A percentile compares a stretch with the other conserved stretches of the same genome.
Evolutionary conservation across 2,888 invertebrate species (phyloP).

Genomic region (Pachydiplax longipennis): DNA sequence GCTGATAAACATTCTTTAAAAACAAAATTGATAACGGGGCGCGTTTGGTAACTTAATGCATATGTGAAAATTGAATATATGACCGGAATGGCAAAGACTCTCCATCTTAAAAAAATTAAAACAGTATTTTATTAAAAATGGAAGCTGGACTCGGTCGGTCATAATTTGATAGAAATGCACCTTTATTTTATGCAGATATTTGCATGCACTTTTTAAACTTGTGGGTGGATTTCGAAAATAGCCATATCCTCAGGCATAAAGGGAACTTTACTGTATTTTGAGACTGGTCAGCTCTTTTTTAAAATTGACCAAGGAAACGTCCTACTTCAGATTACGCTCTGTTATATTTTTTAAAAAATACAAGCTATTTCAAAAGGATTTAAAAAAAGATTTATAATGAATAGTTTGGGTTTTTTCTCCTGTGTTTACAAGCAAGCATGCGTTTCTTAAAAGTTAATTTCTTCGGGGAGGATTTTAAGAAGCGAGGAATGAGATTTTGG

Average conservation of each 20-base stretch:
- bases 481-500: background rate
- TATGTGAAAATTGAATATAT: background rate
- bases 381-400: conserved; percentile 15
- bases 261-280: conserved; percentile 4
- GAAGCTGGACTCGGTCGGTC: conserved; percentile 4
- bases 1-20: conserved; percentile 22
- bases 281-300: conserved; percentile 35
- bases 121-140: background rate
- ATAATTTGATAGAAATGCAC: background rate
- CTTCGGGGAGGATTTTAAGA: background rate
- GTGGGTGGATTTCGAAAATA: background rate
- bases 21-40: background rate
- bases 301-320: conserved; percentile 34
- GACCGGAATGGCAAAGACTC: background rate
- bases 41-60: background rate
- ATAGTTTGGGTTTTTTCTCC: conserved; percentile 21
- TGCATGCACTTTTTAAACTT: background rate
- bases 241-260: background rate
- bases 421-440: background rate
- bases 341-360: conserved; percentile 35
- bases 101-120: background rate
- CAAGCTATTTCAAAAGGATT: conserved; percentile 2
- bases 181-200: background rate
- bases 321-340: conserved; percentile 21
- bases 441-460: background rate